Conservation (phyloP, 2,888 invertebrate genomes). For the Corbicula japonica region DNA sequence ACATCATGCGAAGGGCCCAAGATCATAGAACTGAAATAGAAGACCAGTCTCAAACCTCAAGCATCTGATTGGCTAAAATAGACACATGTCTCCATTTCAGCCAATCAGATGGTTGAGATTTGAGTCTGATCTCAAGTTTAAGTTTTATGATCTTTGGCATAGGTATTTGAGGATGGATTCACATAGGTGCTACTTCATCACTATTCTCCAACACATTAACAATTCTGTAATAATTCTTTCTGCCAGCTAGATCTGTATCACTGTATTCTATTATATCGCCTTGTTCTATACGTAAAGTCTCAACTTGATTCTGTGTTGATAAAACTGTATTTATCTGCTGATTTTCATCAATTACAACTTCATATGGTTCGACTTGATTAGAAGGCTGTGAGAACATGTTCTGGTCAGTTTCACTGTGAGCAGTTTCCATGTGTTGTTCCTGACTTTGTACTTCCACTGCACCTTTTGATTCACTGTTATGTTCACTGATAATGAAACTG, state of each 20-base stretch:
- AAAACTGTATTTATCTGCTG: conserved; percentile 14
- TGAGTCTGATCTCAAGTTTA: no score
- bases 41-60: no score
- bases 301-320: conserved; percentile 25
- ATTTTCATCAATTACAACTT: conserved; percentile 20
- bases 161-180: not conserved
- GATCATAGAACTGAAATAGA: no score
- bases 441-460: not conserved
- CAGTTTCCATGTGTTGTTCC: conserved; percentile 12
- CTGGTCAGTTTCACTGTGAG: conserved; percentile 13
- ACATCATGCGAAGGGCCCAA: no score
- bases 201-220: conserved; percentile 22
- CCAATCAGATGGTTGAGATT: no score
- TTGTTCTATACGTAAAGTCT: conserved; percentile 16
- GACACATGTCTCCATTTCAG: no score
- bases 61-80: no score
- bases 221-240: conserved; percentile 32
- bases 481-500: conserved; percentile 36
- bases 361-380: conserved; percentile 20
- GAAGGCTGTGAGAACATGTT: not conserved
- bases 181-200: conserved; percentile 2
- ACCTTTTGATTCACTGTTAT: not conserved
- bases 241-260: conserved; percentile 12
- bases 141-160: no score
- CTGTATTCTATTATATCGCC: conserved; percentile 30